A percentile compares a stretch with the other conserved stretches of the same genome.
Conservation (phyloP, 1,140 invertebrate species). For the Idris sp. region DNA sequence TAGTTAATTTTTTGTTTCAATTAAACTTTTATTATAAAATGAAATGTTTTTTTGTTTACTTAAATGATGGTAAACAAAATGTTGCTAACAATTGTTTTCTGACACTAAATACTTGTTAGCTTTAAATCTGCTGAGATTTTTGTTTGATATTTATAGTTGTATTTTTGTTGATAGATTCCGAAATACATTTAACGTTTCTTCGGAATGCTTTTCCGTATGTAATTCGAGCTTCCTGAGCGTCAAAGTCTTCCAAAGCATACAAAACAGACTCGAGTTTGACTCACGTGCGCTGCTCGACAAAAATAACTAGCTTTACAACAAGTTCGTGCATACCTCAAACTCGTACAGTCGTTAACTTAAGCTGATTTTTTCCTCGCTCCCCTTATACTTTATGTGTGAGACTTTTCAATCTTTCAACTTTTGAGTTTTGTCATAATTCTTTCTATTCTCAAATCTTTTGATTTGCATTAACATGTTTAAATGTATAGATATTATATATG, state of each 20-base stretch:
- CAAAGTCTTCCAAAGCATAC: slow-evolving; percentile 50
- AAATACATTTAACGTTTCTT: slow-evolving; percentile 46
- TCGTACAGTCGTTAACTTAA: slow-evolving; percentile 44
- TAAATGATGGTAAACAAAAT: too few relatives aligned
- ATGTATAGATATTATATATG: too few relatives aligned
- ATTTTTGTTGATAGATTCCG: slow-evolving; percentile 40
- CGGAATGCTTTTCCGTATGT: slow-evolving; percentile 51
- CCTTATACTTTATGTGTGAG: too few relatives aligned
- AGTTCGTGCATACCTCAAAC: slow-evolving; percentile 56
- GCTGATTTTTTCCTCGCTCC: slow-evolving; percentile 36
- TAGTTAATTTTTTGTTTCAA: too few relatives aligned
- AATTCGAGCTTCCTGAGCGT: slow-evolving; percentile 56
- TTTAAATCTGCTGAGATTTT: slow-evolving; percentile 8
- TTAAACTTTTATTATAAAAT: too few relatives aligned
- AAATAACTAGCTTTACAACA: slow-evolving; percentile 59
- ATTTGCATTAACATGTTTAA: too few relatives aligned
- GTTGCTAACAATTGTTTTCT: not conserved
- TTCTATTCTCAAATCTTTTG: too few relatives aligned
- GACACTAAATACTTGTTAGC: too few relatives aligned
- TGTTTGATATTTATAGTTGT: slow-evolving; percentile 28
- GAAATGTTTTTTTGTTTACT: too few relatives aligned
- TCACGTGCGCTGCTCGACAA: slow-evolving; percentile 54
- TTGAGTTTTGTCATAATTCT: too few relatives aligned
- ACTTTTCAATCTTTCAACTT: too few relatives aligned
- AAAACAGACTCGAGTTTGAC: slow-evolving; percentile 46